Percentiles rank a stretch among this genome's conserved stretches.
phyloP scores from a whole-genome alignment of 2,113 vertebrate species.

The Perca flavescens region DNA sequence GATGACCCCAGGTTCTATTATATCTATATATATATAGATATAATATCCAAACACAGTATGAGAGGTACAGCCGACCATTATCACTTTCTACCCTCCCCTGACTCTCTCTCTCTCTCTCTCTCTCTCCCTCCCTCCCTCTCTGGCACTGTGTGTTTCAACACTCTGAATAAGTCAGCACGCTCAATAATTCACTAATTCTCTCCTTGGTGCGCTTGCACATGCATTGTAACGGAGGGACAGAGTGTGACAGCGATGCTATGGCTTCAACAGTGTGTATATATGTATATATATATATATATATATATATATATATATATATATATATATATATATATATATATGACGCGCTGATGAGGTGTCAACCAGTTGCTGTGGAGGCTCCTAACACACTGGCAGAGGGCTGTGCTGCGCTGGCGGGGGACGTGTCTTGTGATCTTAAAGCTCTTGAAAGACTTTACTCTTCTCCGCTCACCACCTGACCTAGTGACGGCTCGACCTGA shows the following conservation, averaged over 20 bases:
- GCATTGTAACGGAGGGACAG: conserved; percentile 44
- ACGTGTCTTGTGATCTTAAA: conserved; percentile 39
- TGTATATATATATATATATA: neutral
- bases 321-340: neutral
- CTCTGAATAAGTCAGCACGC: conserved; percentile 69
- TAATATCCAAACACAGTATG: conserved; percentile 17
- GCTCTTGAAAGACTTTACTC: conserved; percentile 33
- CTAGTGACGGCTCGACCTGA: conserved; percentile 10
- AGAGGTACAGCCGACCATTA: conserved; percentile 55
- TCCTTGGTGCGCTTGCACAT: conserved; percentile 22
- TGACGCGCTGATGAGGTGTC: conserved; percentile 13
- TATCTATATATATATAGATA: no score
- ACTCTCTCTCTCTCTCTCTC: conserved; percentile 35
- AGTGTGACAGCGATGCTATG: conserved; percentile 37
- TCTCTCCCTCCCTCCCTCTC: conserved; percentile 15
- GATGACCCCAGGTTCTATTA: neutral
- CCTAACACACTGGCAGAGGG: neutral
- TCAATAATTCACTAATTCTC: conserved; percentile 76
- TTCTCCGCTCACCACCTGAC: conserved; percentile 55
- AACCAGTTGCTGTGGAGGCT: neutral
- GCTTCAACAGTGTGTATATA: conserved; percentile 12
- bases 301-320: no score
- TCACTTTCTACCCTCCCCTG: conserved; percentile 59
- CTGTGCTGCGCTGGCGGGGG: neutral
- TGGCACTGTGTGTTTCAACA: conserved; percentile 52